A percentile compares a stretch with the other conserved stretches of the same genome.
Evolutionary conservation across 2,113 vertebrate genomes (phyloP).

Genomic region (Aplodontia rufa): DNA sequence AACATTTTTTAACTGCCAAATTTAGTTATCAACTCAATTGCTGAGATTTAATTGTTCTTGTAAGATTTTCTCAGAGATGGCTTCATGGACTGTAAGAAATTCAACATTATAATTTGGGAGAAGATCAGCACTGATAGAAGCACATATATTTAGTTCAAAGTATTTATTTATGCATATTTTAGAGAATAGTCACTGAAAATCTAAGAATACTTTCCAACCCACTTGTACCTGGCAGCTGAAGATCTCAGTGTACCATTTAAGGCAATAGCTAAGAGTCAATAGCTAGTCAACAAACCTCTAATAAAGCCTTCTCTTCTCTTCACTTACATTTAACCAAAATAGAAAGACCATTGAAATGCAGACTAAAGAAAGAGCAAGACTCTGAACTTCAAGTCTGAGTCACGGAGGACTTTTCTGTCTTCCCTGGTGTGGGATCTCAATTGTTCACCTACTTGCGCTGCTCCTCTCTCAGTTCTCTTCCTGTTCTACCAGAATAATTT

Average conservation of each 20-base stretch:
- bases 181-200: not conserved
- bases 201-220: constrained; percentile 22
- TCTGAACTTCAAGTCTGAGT: constrained; percentile 60
- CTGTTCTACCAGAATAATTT: constrained; percentile 64
- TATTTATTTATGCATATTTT: not conserved
- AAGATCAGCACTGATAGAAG: not conserved
- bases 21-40: constrained; percentile 64
- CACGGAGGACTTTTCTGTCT: constrained; percentile 50
- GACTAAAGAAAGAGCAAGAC: constrained; percentile 46
- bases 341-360: constrained; percentile 60
- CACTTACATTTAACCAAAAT: constrained; percentile 68
- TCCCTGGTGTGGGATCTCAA: constrained; percentile 19
- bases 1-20: constrained; percentile 52
- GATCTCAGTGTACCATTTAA: constrained; percentile 6
- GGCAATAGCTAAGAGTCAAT: not conserved
- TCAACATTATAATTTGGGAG: not conserved
- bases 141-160: not conserved
- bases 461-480: constrained; percentile 40
- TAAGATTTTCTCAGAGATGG: constrained; percentile 51
- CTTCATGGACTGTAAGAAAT: constrained; percentile 49
- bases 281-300: constrained; percentile 59
- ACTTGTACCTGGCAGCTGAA: not conserved
- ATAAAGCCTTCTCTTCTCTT: constrained; percentile 61
- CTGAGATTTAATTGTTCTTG: constrained; percentile 67
- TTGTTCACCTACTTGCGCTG: constrained; percentile 13